Evolutionary conservation across 2,888 invertebrate species (phyloP).

Genomic region (Iphiclides podalirius): DNA sequence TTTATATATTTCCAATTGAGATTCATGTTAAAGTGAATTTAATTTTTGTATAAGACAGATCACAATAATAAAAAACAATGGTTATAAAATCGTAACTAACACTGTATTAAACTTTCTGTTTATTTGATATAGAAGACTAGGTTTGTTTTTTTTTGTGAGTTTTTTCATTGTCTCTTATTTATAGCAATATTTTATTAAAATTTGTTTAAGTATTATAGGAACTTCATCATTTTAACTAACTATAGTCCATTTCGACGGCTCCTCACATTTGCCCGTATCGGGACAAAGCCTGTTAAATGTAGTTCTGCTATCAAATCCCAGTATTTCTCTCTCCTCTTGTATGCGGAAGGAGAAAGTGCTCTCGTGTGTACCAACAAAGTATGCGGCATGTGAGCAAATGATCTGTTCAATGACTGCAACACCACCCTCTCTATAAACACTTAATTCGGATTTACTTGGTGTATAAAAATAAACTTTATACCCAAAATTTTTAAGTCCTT

Average conservation of each 20-base stretch:
- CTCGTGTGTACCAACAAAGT: constrained; percentile 94
- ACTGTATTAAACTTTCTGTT: no score
- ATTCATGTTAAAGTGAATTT: no score
- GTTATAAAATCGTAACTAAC: no score
- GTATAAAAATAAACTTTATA: constrained; percentile 51
- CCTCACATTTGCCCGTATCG: constrained; percentile 82
- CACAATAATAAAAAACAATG: no score
- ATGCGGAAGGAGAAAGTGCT: constrained; percentile 98
- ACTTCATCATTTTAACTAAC: constrained; percentile 60
- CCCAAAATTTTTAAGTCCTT: constrained; percentile 53
- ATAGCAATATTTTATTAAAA: no score
- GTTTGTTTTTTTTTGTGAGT: no score
- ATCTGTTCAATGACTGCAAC: constrained; percentile 97
- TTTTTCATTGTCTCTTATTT: no score
- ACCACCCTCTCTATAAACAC: constrained; percentile 87
- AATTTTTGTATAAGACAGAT: no score
- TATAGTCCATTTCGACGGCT: constrained; percentile 89
- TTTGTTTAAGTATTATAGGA: not conserved
- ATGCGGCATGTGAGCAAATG: constrained; percentile 92
- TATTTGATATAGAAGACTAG: no score
- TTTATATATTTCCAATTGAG: no score
- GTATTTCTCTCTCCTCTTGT: constrained; percentile 97
- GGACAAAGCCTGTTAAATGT: constrained; percentile 95
- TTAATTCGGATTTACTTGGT: constrained; percentile 69
- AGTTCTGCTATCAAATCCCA: constrained; percentile 88